phyloP scores from a whole-genome alignment of 1,140 invertebrate genomes.

The Temnothorax nylanderi region DNA sequence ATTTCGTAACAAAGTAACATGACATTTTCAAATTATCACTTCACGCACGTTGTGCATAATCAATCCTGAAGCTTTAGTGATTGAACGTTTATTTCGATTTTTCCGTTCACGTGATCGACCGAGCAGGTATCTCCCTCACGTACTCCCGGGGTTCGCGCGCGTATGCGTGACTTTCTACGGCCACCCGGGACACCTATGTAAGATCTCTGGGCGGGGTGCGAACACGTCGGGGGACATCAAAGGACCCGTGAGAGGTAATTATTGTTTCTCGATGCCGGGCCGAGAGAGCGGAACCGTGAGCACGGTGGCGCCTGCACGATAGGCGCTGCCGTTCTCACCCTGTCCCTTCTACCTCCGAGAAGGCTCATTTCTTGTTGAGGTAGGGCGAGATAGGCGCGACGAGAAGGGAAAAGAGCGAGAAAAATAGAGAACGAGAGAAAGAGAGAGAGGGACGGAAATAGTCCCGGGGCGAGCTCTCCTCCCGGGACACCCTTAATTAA shows the following conservation, averaged over 20 bases:
- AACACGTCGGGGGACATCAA: slow-evolving; percentile 83
- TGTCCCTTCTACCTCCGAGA: slow-evolving; percentile 66
- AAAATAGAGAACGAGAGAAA: background rate
- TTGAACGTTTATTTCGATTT: slow-evolving; percentile 50
- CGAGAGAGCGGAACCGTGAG: slow-evolving; percentile 69
- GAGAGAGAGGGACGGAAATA: slow-evolving; percentile 9
- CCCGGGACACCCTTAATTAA: slow-evolving; percentile 80
- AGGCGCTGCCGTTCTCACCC: slow-evolving; percentile 81
- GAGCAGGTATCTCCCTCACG: slow-evolving; percentile 18
- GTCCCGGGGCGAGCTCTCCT: slow-evolving; percentile 40
- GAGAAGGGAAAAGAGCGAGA: background rate
- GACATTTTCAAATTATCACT: background rate
- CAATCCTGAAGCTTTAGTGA: background rate
- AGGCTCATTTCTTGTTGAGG: slow-evolving; percentile 61
- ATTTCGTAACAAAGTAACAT: background rate
- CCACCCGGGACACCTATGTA: slow-evolving; percentile 78
- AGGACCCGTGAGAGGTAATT: slow-evolving; percentile 82
- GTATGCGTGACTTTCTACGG: slow-evolving; percentile 71
- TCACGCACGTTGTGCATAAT: background rate
- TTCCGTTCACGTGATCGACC: slow-evolving; percentile 28
- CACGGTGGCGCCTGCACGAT: slow-evolving; percentile 81
- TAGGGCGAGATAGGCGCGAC: slow-evolving; percentile 2
- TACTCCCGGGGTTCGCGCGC: background rate
- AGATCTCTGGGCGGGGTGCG: slow-evolving; percentile 81
- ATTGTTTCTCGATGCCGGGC: slow-evolving; percentile 82